phyloP scores from a whole-genome alignment of 2,888 invertebrate genomes.

The Allacma fusca region DNA sequence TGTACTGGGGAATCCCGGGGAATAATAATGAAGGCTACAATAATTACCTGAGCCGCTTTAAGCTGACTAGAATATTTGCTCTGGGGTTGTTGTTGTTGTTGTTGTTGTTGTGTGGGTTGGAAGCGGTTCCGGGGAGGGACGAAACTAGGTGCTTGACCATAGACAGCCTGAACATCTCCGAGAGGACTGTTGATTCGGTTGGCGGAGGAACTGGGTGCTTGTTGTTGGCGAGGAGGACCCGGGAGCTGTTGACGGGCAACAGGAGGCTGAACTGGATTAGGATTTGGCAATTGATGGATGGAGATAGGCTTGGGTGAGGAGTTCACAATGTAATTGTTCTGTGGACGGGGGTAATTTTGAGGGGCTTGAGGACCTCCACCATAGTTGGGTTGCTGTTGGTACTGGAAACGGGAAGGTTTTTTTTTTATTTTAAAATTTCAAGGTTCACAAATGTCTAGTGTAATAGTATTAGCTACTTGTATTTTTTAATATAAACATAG shows the following conservation, averaged over 20 bases:
- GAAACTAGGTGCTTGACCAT: slow-evolving; percentile 37
- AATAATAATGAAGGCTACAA: neutral
- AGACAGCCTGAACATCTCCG: slow-evolving; percentile 38
- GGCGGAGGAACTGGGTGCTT: neutral
- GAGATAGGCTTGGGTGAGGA: slow-evolving; percentile 39
- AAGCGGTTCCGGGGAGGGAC: slow-evolving; percentile 31
- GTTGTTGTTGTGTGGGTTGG: slow-evolving; percentile 34
- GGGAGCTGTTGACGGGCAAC: neutral
- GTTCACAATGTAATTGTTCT: slow-evolving; percentile 28
- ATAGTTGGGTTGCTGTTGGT: neutral
- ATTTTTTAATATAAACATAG: too few species aligned
- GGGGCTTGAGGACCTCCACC: neutral
- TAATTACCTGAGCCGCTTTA: slow-evolving; percentile 4
- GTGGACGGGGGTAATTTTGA: slow-evolving; percentile 23
- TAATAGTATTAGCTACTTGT: too few species aligned
- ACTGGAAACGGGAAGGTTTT: neutral
- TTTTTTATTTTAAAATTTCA: neutral
- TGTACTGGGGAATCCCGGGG: too few species aligned
- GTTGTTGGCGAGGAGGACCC: slow-evolving; percentile 24
- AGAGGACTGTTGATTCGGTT: slow-evolving; percentile 20
- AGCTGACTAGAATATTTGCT: slow-evolving; percentile 45
- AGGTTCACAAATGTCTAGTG: too few species aligned
- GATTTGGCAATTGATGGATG: slow-evolving; percentile 33
- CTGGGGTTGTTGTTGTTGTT: slow-evolving; percentile 39
- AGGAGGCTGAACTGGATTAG: slow-evolving; percentile 40